Base-by-base conservation (phyloP, 1,140 invertebrate species). In the Hetaerina americana region DNA sequence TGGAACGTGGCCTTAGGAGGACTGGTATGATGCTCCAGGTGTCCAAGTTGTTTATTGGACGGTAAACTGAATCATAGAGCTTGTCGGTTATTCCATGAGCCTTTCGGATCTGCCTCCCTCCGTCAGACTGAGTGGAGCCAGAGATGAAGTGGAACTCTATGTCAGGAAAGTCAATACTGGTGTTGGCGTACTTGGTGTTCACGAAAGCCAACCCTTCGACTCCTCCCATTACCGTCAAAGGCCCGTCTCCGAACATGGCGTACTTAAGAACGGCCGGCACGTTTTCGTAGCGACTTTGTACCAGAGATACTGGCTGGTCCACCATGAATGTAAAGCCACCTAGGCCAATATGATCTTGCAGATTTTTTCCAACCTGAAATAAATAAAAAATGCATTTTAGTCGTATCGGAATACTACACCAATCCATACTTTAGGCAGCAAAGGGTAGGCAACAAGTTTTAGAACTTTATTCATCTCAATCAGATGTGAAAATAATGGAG, bases 131-230 rank as follows among this genome's bases (percentile, higher is more conserved):
- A 0, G 92, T 93, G 0, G 92, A 92, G 0, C 93, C 93, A 0
- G 93, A 94, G n/a, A 95, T 86, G 75, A 96, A 96, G 78, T 96
- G 94, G 73, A 96, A 90, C 75, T 97, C 93, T 24, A 96, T 94
- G 77, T 97, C 94, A 0, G 94, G 94, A 78, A 88, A 95, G 78
- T 96, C 93, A 5, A 93, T 85, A 0, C 89, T 86, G 0, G 85
- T 86, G 75, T 97, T 96, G 0, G 86, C 90, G 73, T 91, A 93
- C 79, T 94, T 95, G 0, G 94, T 96, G 69, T 94, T 94, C 18
- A 96, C 89, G 79, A 94, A 97, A 0, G 88, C 94, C 3, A 96
- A 77, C 0, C 93, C 94, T 81, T 97, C 94, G 0, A 96, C 93
- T 0, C 94, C 94, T 0, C 94, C 94, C 76, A 95, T 83, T 0